A percentile compares a stretch with the other conserved stretches of the same genome.
These are phyloP conservation scores for Arctopsyche grandis DNA, from an alignment of 1,140 invertebrate species.

Conservation along the genomic window DNA sequence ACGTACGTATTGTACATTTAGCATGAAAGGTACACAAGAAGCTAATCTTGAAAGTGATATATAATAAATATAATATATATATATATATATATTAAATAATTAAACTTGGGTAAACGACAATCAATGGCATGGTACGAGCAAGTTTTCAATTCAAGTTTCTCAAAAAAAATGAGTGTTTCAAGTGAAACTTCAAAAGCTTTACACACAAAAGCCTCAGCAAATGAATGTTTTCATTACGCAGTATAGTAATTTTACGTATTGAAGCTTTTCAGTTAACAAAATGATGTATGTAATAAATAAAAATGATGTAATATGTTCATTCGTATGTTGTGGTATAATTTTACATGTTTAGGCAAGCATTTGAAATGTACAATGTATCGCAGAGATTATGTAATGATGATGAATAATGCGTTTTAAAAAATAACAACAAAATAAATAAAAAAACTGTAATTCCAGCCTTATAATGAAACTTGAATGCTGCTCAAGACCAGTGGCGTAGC, in stretches of 20 bases:
- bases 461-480: slow-evolving; percentile 13
- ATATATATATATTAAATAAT: no score
- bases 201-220: not conserved
- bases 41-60: no score
- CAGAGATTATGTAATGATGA: not conserved
- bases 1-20: not conserved
- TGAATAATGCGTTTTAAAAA: not conserved
- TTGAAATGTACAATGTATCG: not conserved
- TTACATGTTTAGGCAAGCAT: not conserved
- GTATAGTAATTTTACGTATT: not conserved
- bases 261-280: not conserved
- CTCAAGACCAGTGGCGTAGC: no score
- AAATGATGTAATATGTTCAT: not conserved
- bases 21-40: no score
- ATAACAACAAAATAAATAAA: not conserved
- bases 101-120: no score
- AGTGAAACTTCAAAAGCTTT: not conserved
- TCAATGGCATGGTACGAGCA: no score
- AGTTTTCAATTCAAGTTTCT: no score
- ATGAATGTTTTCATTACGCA: not conserved
- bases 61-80: no score
- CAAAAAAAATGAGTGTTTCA: not conserved
- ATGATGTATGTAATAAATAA: not conserved
- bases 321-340: not conserved
- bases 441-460: slow-evolving; percentile 20